Evolutionary conservation across 2,113 vertebrate species (phyloP), one percentile per base, ranked within the genome.

Genomic region (Indicator maculatus): DNA sequence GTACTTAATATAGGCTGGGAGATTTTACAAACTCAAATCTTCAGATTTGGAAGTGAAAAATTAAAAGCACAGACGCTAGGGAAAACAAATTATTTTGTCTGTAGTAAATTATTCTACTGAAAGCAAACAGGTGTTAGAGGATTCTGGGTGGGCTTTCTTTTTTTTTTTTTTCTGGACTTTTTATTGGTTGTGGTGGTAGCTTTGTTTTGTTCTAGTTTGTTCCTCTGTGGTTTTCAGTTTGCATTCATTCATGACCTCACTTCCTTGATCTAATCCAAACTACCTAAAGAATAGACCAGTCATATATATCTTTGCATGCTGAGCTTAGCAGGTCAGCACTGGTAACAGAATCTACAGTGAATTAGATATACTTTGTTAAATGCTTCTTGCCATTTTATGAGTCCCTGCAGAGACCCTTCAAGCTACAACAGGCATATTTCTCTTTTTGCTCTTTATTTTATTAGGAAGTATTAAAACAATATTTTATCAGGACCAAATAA

Each of bases 401-500:
- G 74, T 73, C 36, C 16, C 44, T 71, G 36, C 2, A 3, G 65
- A 74, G 18, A 39, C n/a, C 87, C 12, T 71, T 67, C 60, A 76
- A 59, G 38, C 14, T 76, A 59, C 66, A 86, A 24, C 18, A 75
- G 36, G 9, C 36, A 41, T 90, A 79, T 63, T 79, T 26, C 26
- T 76, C 67, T 52, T 72, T 53, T 9, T 78, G 60, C 12, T 70
- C 24, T 87, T 88, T 58, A 75, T 89, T 86, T 86, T 76, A 87
- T 87, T 87, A 69, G 55, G 39, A 69, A 65, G 9, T 93, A 87
- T 90, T 92, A 86, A 93, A 89, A 12, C 28, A 79, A n/a, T 80
- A 94, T 93, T 90, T 94, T 93, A 87, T 73, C 39, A 45, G 26
- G 12, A 73, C 78, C n/a, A 39, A 76, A 75, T 83, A 83, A 82